Conservation (phyloP, 2,888 invertebrate genomes). For the Pristionchus maxplancki region DNA sequence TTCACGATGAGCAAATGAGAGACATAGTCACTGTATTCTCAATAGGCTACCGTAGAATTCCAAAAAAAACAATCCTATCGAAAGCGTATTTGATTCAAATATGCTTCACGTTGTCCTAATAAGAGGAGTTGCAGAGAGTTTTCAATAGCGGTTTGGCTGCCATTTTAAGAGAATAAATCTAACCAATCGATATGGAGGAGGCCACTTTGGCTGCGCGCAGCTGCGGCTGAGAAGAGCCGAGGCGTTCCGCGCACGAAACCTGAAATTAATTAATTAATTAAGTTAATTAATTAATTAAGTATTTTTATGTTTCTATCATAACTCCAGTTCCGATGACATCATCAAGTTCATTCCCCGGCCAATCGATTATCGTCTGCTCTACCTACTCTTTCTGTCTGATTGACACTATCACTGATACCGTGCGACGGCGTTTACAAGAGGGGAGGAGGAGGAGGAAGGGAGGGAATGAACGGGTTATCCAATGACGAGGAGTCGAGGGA, state of each 20-base stretch:
- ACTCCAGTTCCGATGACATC: background rate
- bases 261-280: background rate
- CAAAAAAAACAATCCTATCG: background rate
- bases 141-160: no score
- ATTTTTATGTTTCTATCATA: no score
- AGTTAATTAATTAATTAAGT: background rate
- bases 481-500: background rate
- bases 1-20: no score
- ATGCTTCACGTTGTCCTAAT: background rate
- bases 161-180: background rate
- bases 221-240: constrained; percentile 3
- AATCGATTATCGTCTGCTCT: constrained; percentile 8
- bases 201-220: constrained; percentile 23
- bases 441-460: background rate
- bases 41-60: no score
- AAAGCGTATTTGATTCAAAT: background rate
- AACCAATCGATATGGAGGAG: background rate
- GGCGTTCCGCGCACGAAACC: constrained; percentile 32
- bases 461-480: background rate
- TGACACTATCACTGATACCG: constrained; percentile 28
- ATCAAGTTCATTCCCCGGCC: background rate
- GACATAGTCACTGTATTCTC: no score
- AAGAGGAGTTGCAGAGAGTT: no score
- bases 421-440: constrained; percentile 2
- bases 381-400: background rate